Evolutionary conservation across 2,888 invertebrate species (phyloP).

Genomic region (Atethmia centrago): DNA sequence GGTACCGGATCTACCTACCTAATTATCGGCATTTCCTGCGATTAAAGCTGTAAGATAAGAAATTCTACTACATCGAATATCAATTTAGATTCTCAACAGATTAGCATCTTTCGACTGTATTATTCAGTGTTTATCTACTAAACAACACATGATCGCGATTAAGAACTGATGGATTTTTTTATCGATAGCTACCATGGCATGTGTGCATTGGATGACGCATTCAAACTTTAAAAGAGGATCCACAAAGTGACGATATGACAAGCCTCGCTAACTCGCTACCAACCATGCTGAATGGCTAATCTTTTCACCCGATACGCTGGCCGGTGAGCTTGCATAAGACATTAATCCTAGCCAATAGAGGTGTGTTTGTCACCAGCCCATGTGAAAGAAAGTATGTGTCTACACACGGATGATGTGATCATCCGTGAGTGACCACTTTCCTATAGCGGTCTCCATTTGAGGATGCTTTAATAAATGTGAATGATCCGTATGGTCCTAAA

Average conservation of each 20-base stretch:
- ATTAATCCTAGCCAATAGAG: background rate
- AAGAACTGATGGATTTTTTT: constrained; percentile 6
- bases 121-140: background rate
- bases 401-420: background rate
- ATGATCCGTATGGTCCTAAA: too few relatives aligned
- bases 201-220: background rate
- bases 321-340: background rate
- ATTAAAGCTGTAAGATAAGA: constrained; percentile 23
- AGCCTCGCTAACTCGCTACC: background rate
- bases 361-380: background rate
- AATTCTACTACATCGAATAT: constrained; percentile 15
- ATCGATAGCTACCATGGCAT: background rate
- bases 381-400: background rate
- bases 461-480: background rate
- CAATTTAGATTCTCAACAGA: constrained; percentile 32
- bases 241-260: background rate
- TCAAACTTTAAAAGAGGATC: background rate
- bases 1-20: background rate
- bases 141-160: constrained; percentile 5
- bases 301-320: background rate
- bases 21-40: constrained; percentile 6
- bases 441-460: background rate
- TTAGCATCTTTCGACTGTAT: constrained; percentile 22
- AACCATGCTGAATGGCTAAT: background rate
- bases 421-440: background rate